These are phyloP conservation scores for Otus sunia DNA, from an alignment of 2,113 vertebrate genomes.

Conservation along the genomic window DNA sequence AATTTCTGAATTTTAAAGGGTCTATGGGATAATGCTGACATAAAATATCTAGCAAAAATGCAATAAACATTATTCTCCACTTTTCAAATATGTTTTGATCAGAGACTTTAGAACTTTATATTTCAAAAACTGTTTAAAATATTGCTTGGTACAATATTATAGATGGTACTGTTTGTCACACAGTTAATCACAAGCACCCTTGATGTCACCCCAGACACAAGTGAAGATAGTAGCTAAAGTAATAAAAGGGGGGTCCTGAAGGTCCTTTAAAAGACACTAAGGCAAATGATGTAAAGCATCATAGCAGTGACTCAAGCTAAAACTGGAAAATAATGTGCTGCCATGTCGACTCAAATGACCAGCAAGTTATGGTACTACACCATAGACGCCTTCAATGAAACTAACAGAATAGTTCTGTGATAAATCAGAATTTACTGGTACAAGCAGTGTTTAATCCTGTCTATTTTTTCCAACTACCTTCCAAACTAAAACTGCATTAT, in stretches of 20 bases:
- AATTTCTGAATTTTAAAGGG: not conserved
- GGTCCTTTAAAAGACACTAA: not conserved
- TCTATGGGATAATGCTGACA: not conserved
- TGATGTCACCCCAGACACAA: not conserved
- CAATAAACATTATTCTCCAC: not conserved
- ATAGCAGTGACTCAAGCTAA: not conserved
- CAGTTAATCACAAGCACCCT: not conserved
- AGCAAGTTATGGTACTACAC: not conserved
- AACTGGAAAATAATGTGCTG: not conserved
- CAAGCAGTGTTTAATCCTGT: not conserved
- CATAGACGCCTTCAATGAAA: not conserved
- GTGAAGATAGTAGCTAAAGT: not conserved
- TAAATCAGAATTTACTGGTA: not conserved
- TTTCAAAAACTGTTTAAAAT: not conserved
- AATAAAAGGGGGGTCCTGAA: not conserved
- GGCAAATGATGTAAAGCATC: not conserved
- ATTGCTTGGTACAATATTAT: not conserved
- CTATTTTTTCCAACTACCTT: not conserved
- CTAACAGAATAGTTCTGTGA: not conserved
- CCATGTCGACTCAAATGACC: not conserved
- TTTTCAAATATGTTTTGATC: not conserved
- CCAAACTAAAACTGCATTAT: not conserved
- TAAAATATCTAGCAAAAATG: not conserved
- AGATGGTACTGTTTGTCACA: not conserved
- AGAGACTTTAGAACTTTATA: not conserved